Evolutionary conservation across 2,113 vertebrate genomes (phyloP).

Genomic region (Cepphus grylle): DNA sequence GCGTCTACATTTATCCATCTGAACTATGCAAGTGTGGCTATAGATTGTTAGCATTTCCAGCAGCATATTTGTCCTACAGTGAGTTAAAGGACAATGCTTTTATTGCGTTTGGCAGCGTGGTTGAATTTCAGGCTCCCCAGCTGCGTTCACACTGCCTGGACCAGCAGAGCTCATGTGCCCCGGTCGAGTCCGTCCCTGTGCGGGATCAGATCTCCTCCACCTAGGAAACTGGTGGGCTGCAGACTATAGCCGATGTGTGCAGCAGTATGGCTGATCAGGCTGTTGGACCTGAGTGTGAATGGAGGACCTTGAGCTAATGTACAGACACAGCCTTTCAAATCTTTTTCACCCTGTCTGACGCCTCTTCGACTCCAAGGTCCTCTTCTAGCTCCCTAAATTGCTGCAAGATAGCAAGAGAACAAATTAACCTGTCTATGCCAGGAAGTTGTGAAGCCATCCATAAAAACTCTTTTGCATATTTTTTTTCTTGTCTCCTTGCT

Average conservation of each 20-base stretch:
- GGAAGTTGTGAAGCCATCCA: background rate
- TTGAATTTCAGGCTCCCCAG: background rate
- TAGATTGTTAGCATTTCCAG: background rate
- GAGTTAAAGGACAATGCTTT: background rate
- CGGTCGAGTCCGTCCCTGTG: rapidly evolving
- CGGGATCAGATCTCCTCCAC: background rate
- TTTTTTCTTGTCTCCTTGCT: background rate
- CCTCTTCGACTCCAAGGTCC: background rate
- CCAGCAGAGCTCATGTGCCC: background rate
- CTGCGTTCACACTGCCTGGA: background rate
- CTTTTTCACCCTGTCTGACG: background rate
- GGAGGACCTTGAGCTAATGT: background rate
- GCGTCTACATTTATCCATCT: background rate
- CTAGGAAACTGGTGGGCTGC: background rate
- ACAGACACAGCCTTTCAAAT: background rate
- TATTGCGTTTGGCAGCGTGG: background rate
- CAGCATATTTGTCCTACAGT: background rate
- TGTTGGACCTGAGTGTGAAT: background rate
- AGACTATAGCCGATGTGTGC: background rate
- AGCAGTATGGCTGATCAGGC: background rate
- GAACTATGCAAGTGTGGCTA: background rate
- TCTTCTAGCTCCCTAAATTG: background rate
- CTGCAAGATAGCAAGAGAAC: background rate
- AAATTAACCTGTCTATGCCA: background rate
- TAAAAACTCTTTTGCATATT: background rate